phyloP scores from a whole-genome alignment of 2,113 vertebrate genomes.

The Psilopogon haemacephalus region DNA sequence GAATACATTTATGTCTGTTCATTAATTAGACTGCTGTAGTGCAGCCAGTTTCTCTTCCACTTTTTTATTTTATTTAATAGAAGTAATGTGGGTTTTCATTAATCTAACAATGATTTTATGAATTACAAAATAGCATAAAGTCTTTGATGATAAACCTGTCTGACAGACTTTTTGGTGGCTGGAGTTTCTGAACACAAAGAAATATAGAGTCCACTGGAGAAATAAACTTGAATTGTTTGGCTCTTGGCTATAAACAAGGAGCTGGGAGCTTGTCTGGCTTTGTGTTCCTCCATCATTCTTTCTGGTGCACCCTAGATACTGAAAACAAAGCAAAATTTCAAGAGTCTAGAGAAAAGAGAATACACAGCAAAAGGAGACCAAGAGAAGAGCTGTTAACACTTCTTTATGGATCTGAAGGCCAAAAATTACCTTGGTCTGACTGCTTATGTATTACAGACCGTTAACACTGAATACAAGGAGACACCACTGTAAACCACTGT shows the following conservation, averaged over 20 bases:
- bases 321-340: conserved; percentile 16
- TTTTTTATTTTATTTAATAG: conserved; percentile 23
- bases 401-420: neutral
- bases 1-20: conserved; percentile 35
- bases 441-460: neutral
- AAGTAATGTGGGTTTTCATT: conserved; percentile 20
- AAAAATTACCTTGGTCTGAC: neutral
- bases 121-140: conserved; percentile 30
- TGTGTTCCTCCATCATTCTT: neutral
- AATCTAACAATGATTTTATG: conserved; percentile 42
- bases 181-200: conserved; percentile 22
- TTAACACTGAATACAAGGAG: neutral
- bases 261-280: neutral
- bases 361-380: neutral
- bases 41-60: conserved; percentile 23
- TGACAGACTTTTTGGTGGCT: neutral
- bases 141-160: neutral
- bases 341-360: neutral
- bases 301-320: neutral
- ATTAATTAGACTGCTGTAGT: conserved; percentile 54
- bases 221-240: conserved; percentile 30
- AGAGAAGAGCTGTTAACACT: neutral
- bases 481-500: neutral
- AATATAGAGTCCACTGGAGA: neutral
- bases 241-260: neutral